These are phyloP conservation scores for Drosophila burlai DNA, from an alignment of 1,140 invertebrate species.

Conservation along the genomic window DNA sequence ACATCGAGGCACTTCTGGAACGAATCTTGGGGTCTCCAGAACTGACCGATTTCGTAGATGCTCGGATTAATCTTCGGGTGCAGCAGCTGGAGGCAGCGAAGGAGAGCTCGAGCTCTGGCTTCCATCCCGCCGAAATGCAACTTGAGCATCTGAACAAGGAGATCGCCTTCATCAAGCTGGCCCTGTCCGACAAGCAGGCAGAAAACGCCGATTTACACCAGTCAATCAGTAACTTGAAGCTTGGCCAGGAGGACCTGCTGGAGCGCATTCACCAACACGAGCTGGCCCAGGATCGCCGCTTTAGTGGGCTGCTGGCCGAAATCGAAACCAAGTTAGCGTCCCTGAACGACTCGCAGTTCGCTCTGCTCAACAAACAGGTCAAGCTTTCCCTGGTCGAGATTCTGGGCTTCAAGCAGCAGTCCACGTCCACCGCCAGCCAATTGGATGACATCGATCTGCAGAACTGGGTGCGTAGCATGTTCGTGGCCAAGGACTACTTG, in stretches of 20 bases:
- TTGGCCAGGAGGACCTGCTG: slow-evolving; percentile 68
- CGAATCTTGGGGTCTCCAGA: slow-evolving; percentile 59
- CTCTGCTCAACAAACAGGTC: slow-evolving; percentile 77
- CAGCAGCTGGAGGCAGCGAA: slow-evolving; percentile 14
- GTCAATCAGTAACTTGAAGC: slow-evolving; percentile 66
- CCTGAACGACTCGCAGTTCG: slow-evolving; percentile 68
- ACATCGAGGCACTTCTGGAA: slow-evolving; percentile 60
- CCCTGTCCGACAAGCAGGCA: slow-evolving; percentile 75
- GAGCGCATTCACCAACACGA: slow-evolving; percentile 69
- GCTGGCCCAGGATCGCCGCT: slow-evolving; percentile 67
- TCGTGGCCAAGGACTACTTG: slow-evolving; percentile 83
- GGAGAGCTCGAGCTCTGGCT: slow-evolving; percentile 55
- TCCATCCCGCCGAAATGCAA: slow-evolving; percentile 54
- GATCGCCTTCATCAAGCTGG: slow-evolving; percentile 85
- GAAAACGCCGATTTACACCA: slow-evolving; percentile 81
- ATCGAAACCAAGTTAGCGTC: slow-evolving; percentile 72
- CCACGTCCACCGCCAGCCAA: slow-evolving; percentile 18
- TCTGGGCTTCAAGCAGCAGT: slow-evolving; percentile 74
- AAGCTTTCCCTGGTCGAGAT: slow-evolving; percentile 80
- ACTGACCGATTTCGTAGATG: slow-evolving; percentile 59
- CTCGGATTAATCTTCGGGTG: slow-evolving; percentile 48
- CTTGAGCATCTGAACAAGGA: slow-evolving; percentile 85
- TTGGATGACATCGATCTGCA: slow-evolving; percentile 75
- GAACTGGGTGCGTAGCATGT: slow-evolving; percentile 81
- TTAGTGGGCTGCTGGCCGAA: slow-evolving; percentile 65